Evolutionary conservation across 1,140 invertebrate species (phyloP).

Genomic region (Drosophila funebris): DNA sequence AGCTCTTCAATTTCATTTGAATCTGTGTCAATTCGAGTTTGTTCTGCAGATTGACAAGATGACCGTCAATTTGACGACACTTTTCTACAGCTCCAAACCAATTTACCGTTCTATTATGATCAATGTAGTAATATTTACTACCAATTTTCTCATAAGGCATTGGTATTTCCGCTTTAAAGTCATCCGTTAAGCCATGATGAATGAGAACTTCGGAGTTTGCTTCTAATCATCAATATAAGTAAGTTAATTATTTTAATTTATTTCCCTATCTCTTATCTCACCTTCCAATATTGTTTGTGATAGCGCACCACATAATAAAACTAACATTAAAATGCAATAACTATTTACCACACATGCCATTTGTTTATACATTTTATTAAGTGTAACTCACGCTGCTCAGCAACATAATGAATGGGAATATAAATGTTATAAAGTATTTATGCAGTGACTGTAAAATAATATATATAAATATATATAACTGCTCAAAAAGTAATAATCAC

Average conservation of each 20-base stretch:
- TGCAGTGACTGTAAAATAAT: not conserved
- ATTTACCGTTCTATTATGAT: not conserved
- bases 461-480: not conserved
- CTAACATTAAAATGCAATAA: not conserved
- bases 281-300: not conserved
- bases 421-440: not conserved
- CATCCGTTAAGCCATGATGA: not conserved
- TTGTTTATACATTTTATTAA: slow-evolving; percentile 19
- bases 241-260: not conserved
- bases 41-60: slow-evolving; percentile 26
- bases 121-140: slow-evolving; percentile 8
- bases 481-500: too few species aligned
- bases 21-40: not conserved
- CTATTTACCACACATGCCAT: not conserved
- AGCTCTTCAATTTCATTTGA: not conserved
- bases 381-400: not conserved
- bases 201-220: not conserved
- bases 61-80: slow-evolving; percentile 5
- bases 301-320: not conserved
- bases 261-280: not conserved
- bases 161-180: not conserved
- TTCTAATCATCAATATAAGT: not conserved
- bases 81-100: slow-evolving; percentile 23
- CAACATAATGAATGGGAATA: not conserved
- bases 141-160: not conserved